These are phyloP conservation scores for Nudaria mundana DNA, from an alignment of 2,888 invertebrate genomes.

Conservation along the genomic window DNA sequence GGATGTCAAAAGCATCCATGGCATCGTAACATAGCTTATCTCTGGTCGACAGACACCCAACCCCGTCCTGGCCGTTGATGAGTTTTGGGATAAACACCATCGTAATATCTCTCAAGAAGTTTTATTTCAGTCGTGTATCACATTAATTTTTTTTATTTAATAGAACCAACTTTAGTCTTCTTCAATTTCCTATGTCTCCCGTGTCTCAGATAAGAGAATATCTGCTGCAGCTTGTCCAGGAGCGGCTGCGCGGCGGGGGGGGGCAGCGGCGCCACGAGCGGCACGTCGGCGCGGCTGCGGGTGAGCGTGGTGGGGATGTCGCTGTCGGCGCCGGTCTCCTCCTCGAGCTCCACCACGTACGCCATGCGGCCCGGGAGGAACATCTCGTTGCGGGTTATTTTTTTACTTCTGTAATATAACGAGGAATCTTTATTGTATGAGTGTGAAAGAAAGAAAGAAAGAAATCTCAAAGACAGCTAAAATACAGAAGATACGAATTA, in stretches of 20 bases:
- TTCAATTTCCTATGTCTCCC: slow-evolving; percentile 89
- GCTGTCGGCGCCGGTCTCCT: slow-evolving; percentile 83
- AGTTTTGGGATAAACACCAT: too few species aligned
- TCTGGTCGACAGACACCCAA: too few species aligned
- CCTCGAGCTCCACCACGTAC: slow-evolving; percentile 97
- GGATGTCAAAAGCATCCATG: too few species aligned
- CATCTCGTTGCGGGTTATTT: slow-evolving; percentile 91
- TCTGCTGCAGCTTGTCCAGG: slow-evolving; percentile 98
- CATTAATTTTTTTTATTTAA: too few species aligned
- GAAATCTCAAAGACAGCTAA: too few species aligned
- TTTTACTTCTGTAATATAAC: slow-evolving; percentile 80
- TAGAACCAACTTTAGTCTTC: slow-evolving; percentile 86
- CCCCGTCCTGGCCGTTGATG: too few species aligned
- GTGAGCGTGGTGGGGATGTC: slow-evolving; percentile 98
- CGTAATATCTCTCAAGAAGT: too few species aligned
- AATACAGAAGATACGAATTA: too few species aligned
- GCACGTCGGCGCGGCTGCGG: slow-evolving; percentile 95
- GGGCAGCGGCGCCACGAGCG: slow-evolving; percentile 80
- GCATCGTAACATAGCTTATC: too few species aligned
- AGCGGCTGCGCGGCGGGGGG: slow-evolving; percentile 89
- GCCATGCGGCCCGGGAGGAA: slow-evolving; percentile 99
- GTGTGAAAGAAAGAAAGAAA: too few species aligned
- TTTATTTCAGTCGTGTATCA: too few species aligned
- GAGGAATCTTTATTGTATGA: neutral
- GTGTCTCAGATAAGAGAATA: slow-evolving; percentile 95